Conservation (phyloP, 2,797 vertebrate species). For the Ptychadena robeensis region DNA sequence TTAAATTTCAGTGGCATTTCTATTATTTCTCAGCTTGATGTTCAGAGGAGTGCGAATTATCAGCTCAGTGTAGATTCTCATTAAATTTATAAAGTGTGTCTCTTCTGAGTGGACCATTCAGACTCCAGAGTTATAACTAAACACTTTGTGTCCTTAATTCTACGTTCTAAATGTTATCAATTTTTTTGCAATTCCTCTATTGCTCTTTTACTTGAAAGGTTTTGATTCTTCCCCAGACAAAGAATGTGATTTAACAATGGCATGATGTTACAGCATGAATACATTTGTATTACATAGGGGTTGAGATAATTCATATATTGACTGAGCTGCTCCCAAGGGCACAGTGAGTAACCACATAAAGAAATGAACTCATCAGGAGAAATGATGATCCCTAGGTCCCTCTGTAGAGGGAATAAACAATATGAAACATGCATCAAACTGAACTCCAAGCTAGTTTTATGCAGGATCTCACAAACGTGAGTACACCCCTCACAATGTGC, state of each 20-base stretch:
- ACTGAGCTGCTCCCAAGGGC: not conserved
- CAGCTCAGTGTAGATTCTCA: conserved; percentile 64
- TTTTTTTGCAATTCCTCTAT: not conserved
- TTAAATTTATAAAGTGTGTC: conserved; percentile 63
- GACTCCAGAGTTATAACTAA: conserved; percentile 65
- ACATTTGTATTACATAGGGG: not conserved
- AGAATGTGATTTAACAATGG: not conserved
- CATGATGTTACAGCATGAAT: not conserved
- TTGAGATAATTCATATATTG: not conserved
- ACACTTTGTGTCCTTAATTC: conserved; percentile 65
- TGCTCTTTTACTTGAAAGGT: not conserved
- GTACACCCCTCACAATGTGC: no score
- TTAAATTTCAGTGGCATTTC: conserved; percentile 72
- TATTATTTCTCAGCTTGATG: conserved; percentile 68
- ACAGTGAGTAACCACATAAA: not conserved
- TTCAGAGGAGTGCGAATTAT: conserved; percentile 69
- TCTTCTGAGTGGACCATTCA: conserved; percentile 65
- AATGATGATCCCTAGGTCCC: no score
- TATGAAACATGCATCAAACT: not conserved
- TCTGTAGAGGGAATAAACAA: no score
- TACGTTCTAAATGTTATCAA: conserved; percentile 29
- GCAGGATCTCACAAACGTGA: no score
- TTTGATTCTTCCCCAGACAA: not conserved
- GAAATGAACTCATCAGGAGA: not conserved
- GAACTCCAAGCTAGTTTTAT: not conserved